Evolutionary conservation across 1,140 invertebrate species (phyloP).

Genomic region (Eumaeus atala): DNA sequence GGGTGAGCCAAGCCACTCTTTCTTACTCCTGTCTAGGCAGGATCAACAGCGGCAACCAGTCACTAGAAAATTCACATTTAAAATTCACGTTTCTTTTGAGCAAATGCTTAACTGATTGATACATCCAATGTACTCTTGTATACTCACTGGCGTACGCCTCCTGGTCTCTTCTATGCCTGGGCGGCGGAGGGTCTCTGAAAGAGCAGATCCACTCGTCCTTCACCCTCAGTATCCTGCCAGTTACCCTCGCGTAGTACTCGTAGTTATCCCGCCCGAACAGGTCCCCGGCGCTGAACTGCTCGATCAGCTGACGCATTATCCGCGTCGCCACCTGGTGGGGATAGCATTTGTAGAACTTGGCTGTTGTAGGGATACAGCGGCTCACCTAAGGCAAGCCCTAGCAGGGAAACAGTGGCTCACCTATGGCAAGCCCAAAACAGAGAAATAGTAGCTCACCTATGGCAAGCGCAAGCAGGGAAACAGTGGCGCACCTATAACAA

Average conservation of each 20-base stretch:
- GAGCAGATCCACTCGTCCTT: slow-evolving; percentile 97
- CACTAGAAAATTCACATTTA: no score
- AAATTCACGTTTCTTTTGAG: no score
- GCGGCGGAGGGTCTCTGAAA: slow-evolving; percentile 91
- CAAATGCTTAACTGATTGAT: no score
- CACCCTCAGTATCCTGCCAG: slow-evolving; percentile 92
- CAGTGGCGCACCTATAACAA: no score
- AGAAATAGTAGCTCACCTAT: no score
- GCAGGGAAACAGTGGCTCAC: neutral
- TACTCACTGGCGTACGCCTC: slow-evolving; percentile 82
- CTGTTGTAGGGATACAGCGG: neutral
- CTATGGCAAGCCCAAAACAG: neutral
- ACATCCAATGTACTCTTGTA: neutral
- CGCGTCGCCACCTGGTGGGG: slow-evolving; percentile 86
- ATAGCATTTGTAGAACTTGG: neutral
- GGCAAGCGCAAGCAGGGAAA: no score
- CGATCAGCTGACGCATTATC: slow-evolving; percentile 96
- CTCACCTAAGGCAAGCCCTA: no score
- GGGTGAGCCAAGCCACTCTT: no score
- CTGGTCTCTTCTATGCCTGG: slow-evolving; percentile 70
- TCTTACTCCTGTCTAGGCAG: no score
- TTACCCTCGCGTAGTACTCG: slow-evolving; percentile 96
- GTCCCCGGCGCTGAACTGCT: slow-evolving; percentile 96
- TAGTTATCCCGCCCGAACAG: slow-evolving; percentile 97
- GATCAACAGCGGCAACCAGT: no score